Evolutionary conservation across 2,113 vertebrate genomes (phyloP).

Genomic region (Nothoprocta pentlandii): DNA sequence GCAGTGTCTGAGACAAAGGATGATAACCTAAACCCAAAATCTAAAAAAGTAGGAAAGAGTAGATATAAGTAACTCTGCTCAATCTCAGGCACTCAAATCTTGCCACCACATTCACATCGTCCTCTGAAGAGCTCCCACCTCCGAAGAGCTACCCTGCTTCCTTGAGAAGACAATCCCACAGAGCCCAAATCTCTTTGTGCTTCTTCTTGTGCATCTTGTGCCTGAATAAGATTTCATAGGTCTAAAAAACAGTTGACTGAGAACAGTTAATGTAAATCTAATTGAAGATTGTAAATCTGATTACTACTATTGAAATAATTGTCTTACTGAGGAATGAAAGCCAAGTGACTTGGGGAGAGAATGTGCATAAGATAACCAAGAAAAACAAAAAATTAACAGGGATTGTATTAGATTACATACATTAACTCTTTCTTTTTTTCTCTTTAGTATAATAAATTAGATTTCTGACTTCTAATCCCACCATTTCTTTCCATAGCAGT

Average conservation of each 20-base stretch:
- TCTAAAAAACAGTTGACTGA: not conserved
- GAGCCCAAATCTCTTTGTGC: not conserved
- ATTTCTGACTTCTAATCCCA: not conserved
- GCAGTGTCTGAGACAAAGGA: not conserved
- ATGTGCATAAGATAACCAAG: not conserved
- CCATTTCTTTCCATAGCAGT: not conserved
- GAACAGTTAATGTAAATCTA: constrained; percentile 3
- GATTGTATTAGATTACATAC: constrained; percentile 26
- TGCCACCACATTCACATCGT: not conserved
- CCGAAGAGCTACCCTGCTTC: not conserved
- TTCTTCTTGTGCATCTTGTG: not conserved
- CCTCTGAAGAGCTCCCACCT: not conserved
- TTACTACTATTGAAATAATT: not conserved
- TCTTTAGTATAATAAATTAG: not conserved
- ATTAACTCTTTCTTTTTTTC: not conserved
- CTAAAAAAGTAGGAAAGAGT: not conserved
- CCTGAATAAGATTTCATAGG: not conserved
- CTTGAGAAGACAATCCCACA: not conserved
- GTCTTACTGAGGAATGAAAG: not conserved
- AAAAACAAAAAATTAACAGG: constrained; percentile 31
- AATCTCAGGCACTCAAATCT: rapidly evolving
- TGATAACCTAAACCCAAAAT: not conserved
- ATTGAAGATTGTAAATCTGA: not conserved
- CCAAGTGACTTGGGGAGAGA: constrained; percentile 5
- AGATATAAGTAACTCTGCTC: not conserved